Base-by-base conservation (phyloP, 2,888 invertebrate species). In the Clostera curtula region DNA sequence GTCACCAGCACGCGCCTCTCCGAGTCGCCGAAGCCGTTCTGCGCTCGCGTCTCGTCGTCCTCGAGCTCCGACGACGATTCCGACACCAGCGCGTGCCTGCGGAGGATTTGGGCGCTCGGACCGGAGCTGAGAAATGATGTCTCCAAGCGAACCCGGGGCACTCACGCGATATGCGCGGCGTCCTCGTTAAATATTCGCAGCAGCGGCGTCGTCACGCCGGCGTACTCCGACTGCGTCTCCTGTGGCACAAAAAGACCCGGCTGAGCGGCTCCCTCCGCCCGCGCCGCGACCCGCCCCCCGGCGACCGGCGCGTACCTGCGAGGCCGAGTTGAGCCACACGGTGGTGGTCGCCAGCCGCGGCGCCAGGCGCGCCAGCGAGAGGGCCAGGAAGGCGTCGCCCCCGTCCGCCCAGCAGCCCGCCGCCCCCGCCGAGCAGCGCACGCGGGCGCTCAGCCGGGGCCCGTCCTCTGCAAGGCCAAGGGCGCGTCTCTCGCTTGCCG, bases 171-270 rank as follows among this genome's bases (percentile, higher is more conserved):
- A 23, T 60, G 59, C 2, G 62, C 59, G 17, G 55, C 43, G 10
- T 56, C 58, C 31, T 76, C 79, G 49, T 76, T 73, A 56, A 56
- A 77, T 17, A 79, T 44, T 17, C 68, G 61, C 12, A 76, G 52
- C 25, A 74, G 39, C 8, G 66, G 67, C 14, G 64, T 32, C 16
- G 59, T 56, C 25, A 79, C 76, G 3, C 76, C 77, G 1, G 64
- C 52, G 38, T 60, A 61, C 51, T 75, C 79, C 10, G 73, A 72
- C 31, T 68, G 56, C 15, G 61, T 56, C 40, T 68, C 70, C 77
- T 76, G 57, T 7, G 17, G 22, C 7, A 11, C 9, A 22, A 10
- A 12, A 25, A 11, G 6, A 1, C 5, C 2, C 14, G 8, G 11
- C 3, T n/a, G 6, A 4, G 9, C 4, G 6, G 1, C 4, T 18